Base-by-base conservation (phyloP, 2,797 vertebrate genomes). In the Lophotriccus pileatus region DNA sequence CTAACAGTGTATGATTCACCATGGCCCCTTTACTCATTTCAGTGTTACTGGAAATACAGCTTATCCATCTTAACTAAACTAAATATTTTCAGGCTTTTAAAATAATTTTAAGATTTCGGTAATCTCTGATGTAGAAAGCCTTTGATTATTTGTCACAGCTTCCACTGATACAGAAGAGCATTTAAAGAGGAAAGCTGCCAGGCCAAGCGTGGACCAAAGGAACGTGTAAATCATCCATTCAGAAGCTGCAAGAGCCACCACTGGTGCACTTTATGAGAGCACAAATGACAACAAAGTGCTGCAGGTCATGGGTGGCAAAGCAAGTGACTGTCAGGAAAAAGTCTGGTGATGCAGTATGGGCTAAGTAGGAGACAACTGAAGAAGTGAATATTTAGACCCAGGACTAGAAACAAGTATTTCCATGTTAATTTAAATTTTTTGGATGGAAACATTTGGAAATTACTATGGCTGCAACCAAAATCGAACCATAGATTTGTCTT, bases 1-100 rank as follows among this genome's bases (percentile, higher is more conserved):
- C 62, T 89, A 97, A 93, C 67, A 75, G 49, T 59, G 49, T 83
- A 37, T 30, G 39, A 95, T 97, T 96, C 92, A 91, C 41, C 37
- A 28, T 6, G 6, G 32, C 32, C 34, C 59, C 73, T 90, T 95
- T 89, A 75, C 43, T 90, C 34, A 43, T 74, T 76, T 84, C 73
- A 80, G 52, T 50, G 21, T 72, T 77, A 34, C 50, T 63, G n/a
- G 49, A 62, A 89, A 90, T 85, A 69, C 0, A 84, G 22, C 36
- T 83, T 72, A 86, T 43, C 55, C 80, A 41, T 21, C 27, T 59
- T 89, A 76, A 86, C 13, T 56, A 94, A 69, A 23, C 8, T 24
- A 85, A 83, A 87, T 56, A 80, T 76, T 80, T 63, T 56, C 43
- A 17, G 58, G 32, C 52, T 78, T 89, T 93, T 83, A 72, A 93